Conservation (phyloP, 2,888 invertebrate genomes). For the Xylocampa areola region DNA sequence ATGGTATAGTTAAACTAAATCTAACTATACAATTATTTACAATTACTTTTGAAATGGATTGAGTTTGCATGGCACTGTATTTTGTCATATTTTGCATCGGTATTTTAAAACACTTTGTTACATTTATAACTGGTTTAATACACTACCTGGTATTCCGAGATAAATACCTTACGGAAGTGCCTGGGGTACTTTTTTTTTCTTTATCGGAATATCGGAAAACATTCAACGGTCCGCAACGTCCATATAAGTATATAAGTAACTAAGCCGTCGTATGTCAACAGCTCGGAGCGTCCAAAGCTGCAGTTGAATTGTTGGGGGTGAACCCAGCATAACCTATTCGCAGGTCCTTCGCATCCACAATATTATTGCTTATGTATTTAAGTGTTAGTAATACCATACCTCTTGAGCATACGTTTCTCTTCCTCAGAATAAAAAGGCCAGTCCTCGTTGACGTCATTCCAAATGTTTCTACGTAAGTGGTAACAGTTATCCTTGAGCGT, state of each 20-base stretch:
- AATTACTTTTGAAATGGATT: neutral
- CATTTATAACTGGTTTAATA: neutral
- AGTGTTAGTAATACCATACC: conserved; percentile 80
- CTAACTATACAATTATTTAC: neutral
- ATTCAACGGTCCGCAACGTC: too few relatives aligned
- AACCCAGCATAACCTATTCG: conserved; percentile 1
- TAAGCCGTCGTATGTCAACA: too few relatives aligned
- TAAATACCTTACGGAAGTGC: neutral
- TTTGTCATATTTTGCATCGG: too few relatives aligned
- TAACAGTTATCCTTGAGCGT: conserved; percentile 96
- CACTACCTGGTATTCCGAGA: neutral
- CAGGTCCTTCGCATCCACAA: conserved; percentile 1
- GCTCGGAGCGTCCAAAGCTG: too few relatives aligned
- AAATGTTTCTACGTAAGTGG: conserved; percentile 95
- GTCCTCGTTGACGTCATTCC: conserved; percentile 97
- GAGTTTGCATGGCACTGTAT: neutral
- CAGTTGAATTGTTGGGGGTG: neutral
- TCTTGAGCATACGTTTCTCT: conserved; percentile 96
- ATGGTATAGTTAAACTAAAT: too few relatives aligned
- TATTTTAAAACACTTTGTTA: neutral
- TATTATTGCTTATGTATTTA: conserved; percentile 5
- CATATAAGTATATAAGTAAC: too few relatives aligned
- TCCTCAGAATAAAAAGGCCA: conserved; percentile 98
- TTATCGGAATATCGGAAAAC: too few relatives aligned
- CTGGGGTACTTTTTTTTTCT: too few relatives aligned